Evolutionary conservation across 1,140 invertebrate genomes (phyloP), one percentile per base, ranked within the genome.

Genomic region (Leptinotarsa undecemlineata): DNA sequence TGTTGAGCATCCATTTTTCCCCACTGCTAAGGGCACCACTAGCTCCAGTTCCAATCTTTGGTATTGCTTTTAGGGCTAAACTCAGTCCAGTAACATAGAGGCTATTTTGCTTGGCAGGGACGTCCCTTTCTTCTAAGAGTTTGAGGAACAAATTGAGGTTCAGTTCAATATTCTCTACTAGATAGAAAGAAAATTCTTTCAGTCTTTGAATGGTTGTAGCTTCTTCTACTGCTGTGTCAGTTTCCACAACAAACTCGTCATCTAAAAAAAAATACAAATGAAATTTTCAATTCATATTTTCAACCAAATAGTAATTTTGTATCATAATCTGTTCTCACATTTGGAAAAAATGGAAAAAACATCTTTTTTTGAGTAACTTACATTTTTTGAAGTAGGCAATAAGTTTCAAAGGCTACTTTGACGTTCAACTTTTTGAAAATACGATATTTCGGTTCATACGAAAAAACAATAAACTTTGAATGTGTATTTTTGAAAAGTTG

Each of bases 1-100:
- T 75, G 20, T 72, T 60, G 20, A 72, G 21, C 14, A 75, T 42
- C n/a, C 21, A 64, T 21, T 64, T 64, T 66, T 75, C 74, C 14
- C 69, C 57, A 20, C 47, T 62, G 15, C 33, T 71, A 3, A 75
- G 15, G 23, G 57, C 57, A 13, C 68, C 21, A 23, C 74, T 51
- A 2, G 71, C 20, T 17, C 68, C 74, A 57, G 19, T 48, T 15
- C 74, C 74, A 15, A 72, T 15, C n/a, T 62, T 67, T 19, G 74
- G 74, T 33, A 75, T 64, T 51, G 69, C 21, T 1, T 70, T 42
- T n/a, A 42, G 26, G 4, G 72, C 19, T 26, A 20, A 21, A 42
- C 74, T 71, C 6, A 75, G 21, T 15, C 47, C 74, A 13, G 68
- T 67, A 5, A 64, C 62, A 26, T 69, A 48, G 4, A 42, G 64